phyloP scores from a whole-genome alignment of 2,797 vertebrate genomes.

The Allobates femoralis region DNA sequence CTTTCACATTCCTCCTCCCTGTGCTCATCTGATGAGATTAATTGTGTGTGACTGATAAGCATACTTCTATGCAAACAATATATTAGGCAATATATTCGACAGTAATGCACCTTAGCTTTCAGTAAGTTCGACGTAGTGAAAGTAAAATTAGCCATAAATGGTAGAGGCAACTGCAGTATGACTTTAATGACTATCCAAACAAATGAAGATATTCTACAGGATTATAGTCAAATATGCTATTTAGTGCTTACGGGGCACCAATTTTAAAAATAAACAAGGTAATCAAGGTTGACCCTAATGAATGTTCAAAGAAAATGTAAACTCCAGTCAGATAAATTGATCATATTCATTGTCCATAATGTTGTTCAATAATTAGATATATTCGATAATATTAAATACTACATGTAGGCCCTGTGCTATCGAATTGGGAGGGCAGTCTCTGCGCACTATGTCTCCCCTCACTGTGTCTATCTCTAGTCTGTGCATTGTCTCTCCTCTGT shows the following conservation, averaged over 20 bases:
- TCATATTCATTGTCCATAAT: too few relatives aligned
- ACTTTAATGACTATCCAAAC: not conserved
- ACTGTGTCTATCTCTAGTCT: too few relatives aligned
- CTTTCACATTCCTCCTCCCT: conserved; percentile 4
- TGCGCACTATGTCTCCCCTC: too few relatives aligned
- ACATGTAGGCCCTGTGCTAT: too few relatives aligned
- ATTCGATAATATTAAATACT: too few relatives aligned
- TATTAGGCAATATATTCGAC: not conserved
- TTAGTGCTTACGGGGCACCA: not conserved
- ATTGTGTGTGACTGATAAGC: conserved; percentile 29
- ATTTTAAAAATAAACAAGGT: not conserved
- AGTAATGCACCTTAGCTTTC: conserved; percentile 7
- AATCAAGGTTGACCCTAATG: not conserved
- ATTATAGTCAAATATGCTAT: not conserved
- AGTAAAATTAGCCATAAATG: not conserved
- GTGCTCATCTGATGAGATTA: conserved; percentile 32
- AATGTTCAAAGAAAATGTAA: not conserved
- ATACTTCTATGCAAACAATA: conserved; percentile 17
- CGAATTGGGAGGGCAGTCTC: too few relatives aligned
- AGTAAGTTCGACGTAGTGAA: not conserved
- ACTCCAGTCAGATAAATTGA: not conserved
- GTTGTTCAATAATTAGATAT: too few relatives aligned
- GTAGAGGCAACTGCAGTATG: not conserved
- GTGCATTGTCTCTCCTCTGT: too few relatives aligned
- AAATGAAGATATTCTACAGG: too few relatives aligned